phyloP scores from a whole-genome alignment of 2,113 vertebrate species.

The Podiceps cristatus region DNA sequence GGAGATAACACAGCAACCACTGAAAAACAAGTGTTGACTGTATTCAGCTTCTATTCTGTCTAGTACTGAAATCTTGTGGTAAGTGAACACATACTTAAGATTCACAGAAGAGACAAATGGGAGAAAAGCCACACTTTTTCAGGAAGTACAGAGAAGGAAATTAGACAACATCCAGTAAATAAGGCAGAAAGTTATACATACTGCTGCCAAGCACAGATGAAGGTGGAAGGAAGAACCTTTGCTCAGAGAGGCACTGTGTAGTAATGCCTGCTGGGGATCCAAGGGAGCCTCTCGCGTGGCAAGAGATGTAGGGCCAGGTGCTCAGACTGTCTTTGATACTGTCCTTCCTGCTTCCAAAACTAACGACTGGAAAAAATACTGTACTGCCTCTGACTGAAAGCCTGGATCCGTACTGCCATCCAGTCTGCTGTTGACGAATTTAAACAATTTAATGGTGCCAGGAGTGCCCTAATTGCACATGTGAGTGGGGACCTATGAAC shows the following conservation, averaged over 20 bases:
- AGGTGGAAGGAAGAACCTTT: background rate
- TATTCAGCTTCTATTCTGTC: background rate
- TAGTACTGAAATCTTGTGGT: background rate
- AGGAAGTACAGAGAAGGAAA: background rate
- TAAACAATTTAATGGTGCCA: rapidly evolving
- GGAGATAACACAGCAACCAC: background rate
- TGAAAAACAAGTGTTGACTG: background rate
- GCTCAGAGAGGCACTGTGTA: background rate
- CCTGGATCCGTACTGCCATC: background rate
- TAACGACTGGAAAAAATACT: background rate
- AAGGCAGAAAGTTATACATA: background rate
- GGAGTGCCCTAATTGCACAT: background rate
- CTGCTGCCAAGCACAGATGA: background rate
- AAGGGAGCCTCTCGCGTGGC: background rate
- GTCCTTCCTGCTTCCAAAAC: background rate
- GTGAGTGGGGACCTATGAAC: background rate
- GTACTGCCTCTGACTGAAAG: background rate
- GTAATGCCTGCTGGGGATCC: background rate
- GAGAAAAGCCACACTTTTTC: background rate
- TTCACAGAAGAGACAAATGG: background rate
- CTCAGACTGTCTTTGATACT: background rate
- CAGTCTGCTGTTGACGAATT: background rate
- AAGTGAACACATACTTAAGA: background rate
- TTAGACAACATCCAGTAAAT: background rate
- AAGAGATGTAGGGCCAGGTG: background rate